Base-by-base conservation (phyloP, 1,140 invertebrate genomes). In the Cephus cinctus region DNA sequence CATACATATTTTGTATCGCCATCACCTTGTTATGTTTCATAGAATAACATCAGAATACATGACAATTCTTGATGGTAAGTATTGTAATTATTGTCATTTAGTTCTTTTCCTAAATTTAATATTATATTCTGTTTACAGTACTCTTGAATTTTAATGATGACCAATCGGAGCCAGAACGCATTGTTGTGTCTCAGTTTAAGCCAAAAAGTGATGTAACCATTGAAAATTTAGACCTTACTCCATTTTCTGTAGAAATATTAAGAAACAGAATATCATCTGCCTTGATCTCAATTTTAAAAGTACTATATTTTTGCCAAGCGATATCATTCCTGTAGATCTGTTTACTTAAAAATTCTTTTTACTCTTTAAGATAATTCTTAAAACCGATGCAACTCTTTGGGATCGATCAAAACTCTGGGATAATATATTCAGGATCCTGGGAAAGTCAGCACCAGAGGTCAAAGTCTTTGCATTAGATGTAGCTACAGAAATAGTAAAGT, bases 231-330 rank as follows among this genome's bases (percentile, higher is more conserved):
- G 57, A 66, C 43, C 52, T 76, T 2, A 52, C 47, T 39, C 31
- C 54, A 32, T 72, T 63, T 52, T 47, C 67, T 22, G 51, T 65
- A 8, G 59, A 19, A 21, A 54, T 72, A 2, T 63, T 56, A 35
- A 46, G 19, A 21, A 43, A 47, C 16, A 35, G 56, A 31, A 27
- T 71, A 22, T 45, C 54, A 22, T 42, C 35, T 19, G 49, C 64
- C 34, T 59, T 66, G 56, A 51, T 48, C 41, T 67, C 66, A 6
- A 56, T 75, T 40, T 47, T 73, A 43, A 61, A 68, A 54, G 69
- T 70, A 54, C n/a, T n/a, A n/a, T n/a, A n/a, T n/a, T n/a, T n/a
- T n/a, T n/a, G n/a, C n/a, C n/a, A n/a, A n/a, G n/a, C n/a, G n/a
- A n/a, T n/a, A n/a, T n/a, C n/a, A n/a, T n/a, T n/a, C n/a, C n/a